Conservation (phyloP, 1,140 invertebrate genomes). For the Drosophila sucinea region DNA sequence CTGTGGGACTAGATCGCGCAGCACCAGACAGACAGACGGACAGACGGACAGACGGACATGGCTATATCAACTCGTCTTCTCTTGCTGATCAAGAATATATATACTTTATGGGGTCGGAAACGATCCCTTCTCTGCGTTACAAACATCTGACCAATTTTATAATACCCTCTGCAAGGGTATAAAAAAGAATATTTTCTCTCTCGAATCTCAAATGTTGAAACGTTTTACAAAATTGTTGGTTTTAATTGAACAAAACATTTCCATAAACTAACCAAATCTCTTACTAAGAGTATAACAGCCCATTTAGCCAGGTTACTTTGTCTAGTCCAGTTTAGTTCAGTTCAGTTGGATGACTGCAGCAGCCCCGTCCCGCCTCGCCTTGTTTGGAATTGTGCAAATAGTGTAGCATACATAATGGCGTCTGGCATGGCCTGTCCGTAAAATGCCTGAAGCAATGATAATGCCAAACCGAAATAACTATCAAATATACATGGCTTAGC, state of each 20-base stretch:
- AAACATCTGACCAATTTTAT: too few species aligned
- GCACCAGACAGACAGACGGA: too few species aligned
- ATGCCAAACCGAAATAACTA: conserved; percentile 48
- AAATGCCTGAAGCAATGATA: conserved; percentile 52
- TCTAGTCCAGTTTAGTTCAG: not conserved
- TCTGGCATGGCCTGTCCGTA: conserved; percentile 17
- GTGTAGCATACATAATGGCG: conserved; percentile 43
- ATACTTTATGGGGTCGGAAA: too few species aligned
- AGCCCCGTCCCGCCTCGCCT: not conserved
- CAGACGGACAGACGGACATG: too few species aligned
- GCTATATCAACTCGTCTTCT: too few species aligned
- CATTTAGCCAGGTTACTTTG: not conserved
- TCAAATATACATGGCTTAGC: conserved; percentile 36
- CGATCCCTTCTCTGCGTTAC: too few species aligned
- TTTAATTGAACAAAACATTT: not conserved
- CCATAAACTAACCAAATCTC: conserved; percentile 2
- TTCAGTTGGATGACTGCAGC: not conserved
- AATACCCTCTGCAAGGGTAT: too few species aligned
- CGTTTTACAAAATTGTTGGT: not conserved
- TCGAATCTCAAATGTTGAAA: too few species aligned
- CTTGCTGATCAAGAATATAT: too few species aligned
- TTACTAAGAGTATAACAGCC: conserved; percentile 3
- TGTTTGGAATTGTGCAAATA: conserved; percentile 29
- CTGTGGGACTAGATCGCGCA: too few species aligned
- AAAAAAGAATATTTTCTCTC: too few species aligned